Percentiles rank a stretch among this genome's conserved stretches.
Conservation (phyloP, 2,113 vertebrate species). For the Baryphthengus martii region DNA sequence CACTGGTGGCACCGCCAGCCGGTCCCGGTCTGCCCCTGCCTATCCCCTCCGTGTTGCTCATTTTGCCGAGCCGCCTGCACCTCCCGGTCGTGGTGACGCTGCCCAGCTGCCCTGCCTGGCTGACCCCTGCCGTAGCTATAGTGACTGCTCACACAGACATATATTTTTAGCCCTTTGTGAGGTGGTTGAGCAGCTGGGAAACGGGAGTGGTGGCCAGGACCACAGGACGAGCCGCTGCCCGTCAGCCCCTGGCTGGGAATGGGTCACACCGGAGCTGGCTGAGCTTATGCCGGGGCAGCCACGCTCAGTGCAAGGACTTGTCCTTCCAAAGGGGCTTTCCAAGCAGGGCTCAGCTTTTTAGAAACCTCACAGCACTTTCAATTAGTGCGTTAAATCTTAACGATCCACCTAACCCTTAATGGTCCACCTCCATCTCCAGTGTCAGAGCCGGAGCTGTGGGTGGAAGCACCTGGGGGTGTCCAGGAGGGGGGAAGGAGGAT, state of each 20-base stretch:
- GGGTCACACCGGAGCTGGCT: background rate
- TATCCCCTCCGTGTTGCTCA: background rate
- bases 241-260: background rate
- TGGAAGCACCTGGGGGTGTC: background rate
- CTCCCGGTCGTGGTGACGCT: fast-evolving
- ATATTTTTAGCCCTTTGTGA: slow-evolving; percentile 7
- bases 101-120: background rate
- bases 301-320: fast-evolving
- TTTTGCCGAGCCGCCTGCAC: fast-evolving
- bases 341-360: background rate
- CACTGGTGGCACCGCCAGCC: background rate
- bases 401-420: background rate
- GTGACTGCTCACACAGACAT: background rate
- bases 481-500: background rate
- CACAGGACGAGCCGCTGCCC: background rate
- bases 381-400: background rate
- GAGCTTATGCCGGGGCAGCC: background rate
- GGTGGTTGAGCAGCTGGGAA: background rate
- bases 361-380: background rate
- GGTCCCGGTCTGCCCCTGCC: background rate
- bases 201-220: background rate
- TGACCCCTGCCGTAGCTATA: background rate
- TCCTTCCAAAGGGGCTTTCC: background rate
- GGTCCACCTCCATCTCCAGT: background rate
- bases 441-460: fast-evolving